Conservation (phyloP, 1,140 invertebrate species). For the Drosophila parvula region DNA sequence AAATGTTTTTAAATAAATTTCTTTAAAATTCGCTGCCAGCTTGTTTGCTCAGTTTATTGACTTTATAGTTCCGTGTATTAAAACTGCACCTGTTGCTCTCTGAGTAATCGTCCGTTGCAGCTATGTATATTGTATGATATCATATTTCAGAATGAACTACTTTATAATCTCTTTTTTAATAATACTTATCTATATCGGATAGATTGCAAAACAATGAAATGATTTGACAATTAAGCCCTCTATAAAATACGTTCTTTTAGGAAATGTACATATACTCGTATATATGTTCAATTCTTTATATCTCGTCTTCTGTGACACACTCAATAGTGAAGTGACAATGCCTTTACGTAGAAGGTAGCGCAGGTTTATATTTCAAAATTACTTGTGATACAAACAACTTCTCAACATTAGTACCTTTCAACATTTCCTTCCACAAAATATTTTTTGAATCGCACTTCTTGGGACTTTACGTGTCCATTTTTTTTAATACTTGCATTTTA, state of each 20-base stretch:
- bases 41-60: neutral
- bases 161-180: neutral
- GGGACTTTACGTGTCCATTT: too few relatives aligned
- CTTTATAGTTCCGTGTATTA: neutral
- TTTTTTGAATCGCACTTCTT: neutral
- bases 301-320: too few relatives aligned
- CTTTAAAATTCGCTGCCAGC: neutral
- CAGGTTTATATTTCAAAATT: slow-evolving; percentile 18
- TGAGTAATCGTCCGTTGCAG: neutral
- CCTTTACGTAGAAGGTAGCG: neutral
- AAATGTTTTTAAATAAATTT: neutral
- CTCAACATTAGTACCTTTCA: neutral
- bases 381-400: neutral
- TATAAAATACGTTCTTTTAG: too few relatives aligned
- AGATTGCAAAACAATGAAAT: too few relatives aligned
- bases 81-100: neutral
- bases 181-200: too few relatives aligned
- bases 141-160: neutral
- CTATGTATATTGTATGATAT: neutral
- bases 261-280: too few relatives aligned
- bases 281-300: too few relatives aligned
- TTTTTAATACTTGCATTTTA: neutral
- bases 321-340: neutral
- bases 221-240: too few relatives aligned
- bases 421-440: neutral